Base-by-base conservation (phyloP, 2,113 vertebrate genomes). In the Callospermophilus lateralis region DNA sequence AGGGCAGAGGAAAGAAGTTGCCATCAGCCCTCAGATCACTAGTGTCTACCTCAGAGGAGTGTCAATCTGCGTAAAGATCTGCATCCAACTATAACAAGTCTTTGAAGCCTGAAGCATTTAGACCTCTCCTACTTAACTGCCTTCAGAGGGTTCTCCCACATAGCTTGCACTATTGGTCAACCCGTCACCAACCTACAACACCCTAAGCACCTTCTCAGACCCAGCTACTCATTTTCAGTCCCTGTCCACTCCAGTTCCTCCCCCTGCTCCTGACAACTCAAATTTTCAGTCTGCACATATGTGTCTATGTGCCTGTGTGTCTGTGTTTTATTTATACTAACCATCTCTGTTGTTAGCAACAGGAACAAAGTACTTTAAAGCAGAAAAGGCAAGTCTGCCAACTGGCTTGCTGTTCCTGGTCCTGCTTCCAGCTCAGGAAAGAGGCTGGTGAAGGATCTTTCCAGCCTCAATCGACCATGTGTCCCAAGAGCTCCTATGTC, bases 321-420 rank as follows among this genome's bases (percentile, higher is more conserved):
- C 96, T 97, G 93, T 34, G 92, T 90, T 98, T 95, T 98, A 97
- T 98, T 98, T 98, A 98, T 51, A 97, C 92, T 95, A 97, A 90
- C 89, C 97, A 73, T 77, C 87, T 97, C 98, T 98, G 97, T 98
- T 98, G 97, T 96, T 98, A 98, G 97, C 98, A 98, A 98, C 98
- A 97, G 97, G 88, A 95, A 97, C 84, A 90, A 95, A 97, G 96
- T 97, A 78, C 90, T 96, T 94, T 37, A 95, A 97, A 94, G 96
- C 93, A 97, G 77, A 95, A 95, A 87, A 97, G 67, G 61, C 77
- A 74, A 93, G 88, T 85, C 81, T 65, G 97, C 98, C 97, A 98
- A 91, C 37, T 97, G 96, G 96, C 95, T 95, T 94, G 48, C 92
- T 91, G 90, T 74, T 97, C 84, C 26, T 20, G 3, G 3, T 37